These are phyloP conservation scores for Leptogaster cylindrica DNA, from an alignment of 2,888 invertebrate species.

Conservation along the genomic window DNA sequence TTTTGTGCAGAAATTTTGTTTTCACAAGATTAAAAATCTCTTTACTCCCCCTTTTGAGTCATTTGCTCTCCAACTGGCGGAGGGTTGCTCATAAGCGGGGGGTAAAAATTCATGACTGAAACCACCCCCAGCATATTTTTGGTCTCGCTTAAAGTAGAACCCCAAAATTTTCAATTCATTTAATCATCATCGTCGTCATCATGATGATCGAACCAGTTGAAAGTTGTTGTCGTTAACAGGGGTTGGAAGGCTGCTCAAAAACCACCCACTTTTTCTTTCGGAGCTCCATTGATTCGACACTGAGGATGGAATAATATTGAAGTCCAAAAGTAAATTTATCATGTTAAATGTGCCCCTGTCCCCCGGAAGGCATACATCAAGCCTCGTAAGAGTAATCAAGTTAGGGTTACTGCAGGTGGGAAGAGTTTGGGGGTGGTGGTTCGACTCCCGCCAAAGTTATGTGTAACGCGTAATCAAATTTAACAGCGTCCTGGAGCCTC, in stretches of 20 bases:
- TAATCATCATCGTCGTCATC: conserved; percentile 45
- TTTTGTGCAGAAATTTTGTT: conserved; percentile 15
- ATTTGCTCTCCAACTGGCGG: neutral
- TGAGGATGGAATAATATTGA: conserved; percentile 43
- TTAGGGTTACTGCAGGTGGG: conserved; percentile 43
- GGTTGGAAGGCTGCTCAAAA: neutral
- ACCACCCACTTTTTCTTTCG: neutral
- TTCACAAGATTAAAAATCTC: conserved; percentile 26
- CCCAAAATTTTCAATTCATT: conserved; percentile 46
- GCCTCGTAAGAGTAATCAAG: conserved; percentile 44
- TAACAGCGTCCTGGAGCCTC: conserved; percentile 26
- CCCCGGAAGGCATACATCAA: conserved; percentile 38
- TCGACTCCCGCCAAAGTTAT: conserved; percentile 15
- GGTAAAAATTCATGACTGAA: conserved; percentile 32
- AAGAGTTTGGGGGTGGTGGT: neutral
- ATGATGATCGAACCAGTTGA: conserved; percentile 29
- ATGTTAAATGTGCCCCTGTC: conserved; percentile 44
- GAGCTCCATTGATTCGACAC: conserved; percentile 38
- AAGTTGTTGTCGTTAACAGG: neutral
- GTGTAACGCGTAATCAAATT: conserved; percentile 39
- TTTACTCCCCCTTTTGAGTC: neutral
- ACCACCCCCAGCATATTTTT: conserved; percentile 19
- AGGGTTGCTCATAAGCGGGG: neutral
- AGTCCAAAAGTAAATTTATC: conserved; percentile 47
- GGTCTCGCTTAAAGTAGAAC: conserved; percentile 14